Evolutionary conservation across 1,140 invertebrate species (phyloP).

Genomic region (Drosophila jambulina): DNA sequence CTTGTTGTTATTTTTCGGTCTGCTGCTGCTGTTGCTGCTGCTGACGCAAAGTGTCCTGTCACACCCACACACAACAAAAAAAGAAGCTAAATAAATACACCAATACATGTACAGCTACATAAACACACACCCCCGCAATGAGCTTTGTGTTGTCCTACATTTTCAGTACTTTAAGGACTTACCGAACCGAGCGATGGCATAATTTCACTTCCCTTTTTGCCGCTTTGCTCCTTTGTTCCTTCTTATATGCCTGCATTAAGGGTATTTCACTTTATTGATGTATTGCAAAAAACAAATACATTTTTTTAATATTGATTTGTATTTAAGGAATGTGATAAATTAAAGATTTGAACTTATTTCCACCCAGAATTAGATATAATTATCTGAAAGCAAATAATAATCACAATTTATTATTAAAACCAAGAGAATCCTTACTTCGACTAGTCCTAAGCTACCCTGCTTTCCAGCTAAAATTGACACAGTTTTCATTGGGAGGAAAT

Average conservation of each 20-base stretch:
- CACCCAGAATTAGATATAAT: no score
- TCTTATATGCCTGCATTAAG: slow-evolving; percentile 1
- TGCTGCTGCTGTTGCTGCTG: slow-evolving; percentile 40
- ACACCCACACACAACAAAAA: slow-evolving; percentile 43
- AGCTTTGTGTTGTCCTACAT: slow-evolving; percentile 64
- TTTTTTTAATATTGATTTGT: not conserved
- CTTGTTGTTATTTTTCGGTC: slow-evolving; percentile 46
- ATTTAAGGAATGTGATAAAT: no score
- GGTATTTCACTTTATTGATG: not conserved
- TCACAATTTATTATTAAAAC: not conserved
- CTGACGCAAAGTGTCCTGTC: slow-evolving; percentile 78
- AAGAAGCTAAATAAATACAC: slow-evolving; percentile 14
- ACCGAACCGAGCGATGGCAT: slow-evolving; percentile 50
- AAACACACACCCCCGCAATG: slow-evolving; percentile 44
- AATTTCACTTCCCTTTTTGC: slow-evolving; percentile 50
- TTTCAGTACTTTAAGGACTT: slow-evolving; percentile 63
- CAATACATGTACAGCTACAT: slow-evolving; percentile 18
- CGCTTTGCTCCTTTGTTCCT: slow-evolving; percentile 1
- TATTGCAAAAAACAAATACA: not conserved
- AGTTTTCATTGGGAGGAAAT: slow-evolving; percentile 49
- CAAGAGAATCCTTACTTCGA: slow-evolving; percentile 7
- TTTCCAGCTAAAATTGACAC: slow-evolving; percentile 63
- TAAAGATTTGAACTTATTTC: no score
- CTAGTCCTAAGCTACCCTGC: not conserved
- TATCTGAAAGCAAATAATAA: not conserved